Evolutionary conservation across 2,888 invertebrate genomes (phyloP).

Genomic region (Microctonus aethiopoides): DNA sequence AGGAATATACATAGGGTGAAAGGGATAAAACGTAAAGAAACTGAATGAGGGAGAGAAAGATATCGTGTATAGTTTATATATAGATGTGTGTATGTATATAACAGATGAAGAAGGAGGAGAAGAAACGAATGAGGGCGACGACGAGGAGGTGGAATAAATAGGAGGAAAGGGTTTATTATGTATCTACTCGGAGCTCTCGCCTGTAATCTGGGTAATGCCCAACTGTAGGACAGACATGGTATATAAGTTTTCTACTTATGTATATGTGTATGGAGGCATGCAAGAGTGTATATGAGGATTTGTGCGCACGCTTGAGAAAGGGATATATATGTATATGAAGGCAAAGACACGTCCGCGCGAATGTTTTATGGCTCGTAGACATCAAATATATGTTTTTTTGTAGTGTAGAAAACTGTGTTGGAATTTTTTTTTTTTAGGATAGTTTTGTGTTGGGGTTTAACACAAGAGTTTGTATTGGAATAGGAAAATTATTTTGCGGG

Average conservation of each 20-base stretch:
- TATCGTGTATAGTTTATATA: neutral
- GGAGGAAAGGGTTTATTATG: conserved; percentile 54
- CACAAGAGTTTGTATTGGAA: too few relatives aligned
- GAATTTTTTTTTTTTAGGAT: conserved; percentile 37
- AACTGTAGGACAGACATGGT: conserved; percentile 50
- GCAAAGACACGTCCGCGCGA: conserved; percentile 24
- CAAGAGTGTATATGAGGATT: conserved; percentile 25
- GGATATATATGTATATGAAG: conserved; percentile 37
- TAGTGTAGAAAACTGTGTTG: neutral
- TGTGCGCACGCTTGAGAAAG: too few relatives aligned
- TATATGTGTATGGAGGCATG: conserved; percentile 34
- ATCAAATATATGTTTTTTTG: conserved; percentile 45
- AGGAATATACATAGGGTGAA: conserved; percentile 31
- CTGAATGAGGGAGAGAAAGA: conserved; percentile 12
- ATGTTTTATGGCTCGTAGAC: conserved; percentile 59
- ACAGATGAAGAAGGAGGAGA: too few relatives aligned
- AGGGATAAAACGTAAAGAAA: conserved; percentile 34
- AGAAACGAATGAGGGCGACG: too few relatives aligned
- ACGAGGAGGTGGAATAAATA: conserved; percentile 33
- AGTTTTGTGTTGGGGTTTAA: too few relatives aligned
- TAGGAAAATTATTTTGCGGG: too few relatives aligned
- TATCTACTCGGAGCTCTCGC: conserved; percentile 42
- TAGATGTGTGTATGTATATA: neutral
- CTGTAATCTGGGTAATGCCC: conserved; percentile 60
- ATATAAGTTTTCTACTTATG: neutral